These are phyloP conservation scores for Blastobasis lacticolella DNA, from an alignment of 2,888 invertebrate species.

Conservation along the genomic window DNA sequence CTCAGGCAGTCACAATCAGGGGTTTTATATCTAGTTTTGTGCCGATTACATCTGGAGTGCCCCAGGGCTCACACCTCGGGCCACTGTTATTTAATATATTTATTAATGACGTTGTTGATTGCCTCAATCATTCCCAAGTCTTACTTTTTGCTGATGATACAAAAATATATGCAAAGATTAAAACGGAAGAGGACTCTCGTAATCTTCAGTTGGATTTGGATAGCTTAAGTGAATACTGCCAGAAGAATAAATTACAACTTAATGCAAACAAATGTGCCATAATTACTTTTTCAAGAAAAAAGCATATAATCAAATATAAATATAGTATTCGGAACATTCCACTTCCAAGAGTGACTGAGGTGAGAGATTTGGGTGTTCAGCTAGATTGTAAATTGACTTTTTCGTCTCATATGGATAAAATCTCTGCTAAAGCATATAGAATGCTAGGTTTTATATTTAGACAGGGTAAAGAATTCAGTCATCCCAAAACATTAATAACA, in stretches of 20 bases:
- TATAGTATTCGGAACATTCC: background rate
- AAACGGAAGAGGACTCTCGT: background rate
- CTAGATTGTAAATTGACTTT: background rate
- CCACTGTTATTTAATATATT: constrained; percentile 3
- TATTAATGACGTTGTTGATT: background rate
- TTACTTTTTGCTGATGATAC: constrained; percentile 1
- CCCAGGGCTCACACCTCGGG: constrained; percentile 8
- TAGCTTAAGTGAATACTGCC: background rate
- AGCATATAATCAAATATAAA: background rate
- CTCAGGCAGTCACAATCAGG: constrained; percentile 3
- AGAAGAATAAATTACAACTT: background rate
- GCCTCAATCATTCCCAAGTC: background rate
- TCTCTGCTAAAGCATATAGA: background rate
- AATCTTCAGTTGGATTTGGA: background rate
- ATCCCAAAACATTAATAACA: too few species aligned
- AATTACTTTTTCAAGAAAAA: background rate
- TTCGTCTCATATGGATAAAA: background rate
- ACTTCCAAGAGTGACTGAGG: background rate
- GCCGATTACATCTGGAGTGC: constrained; percentile 6
- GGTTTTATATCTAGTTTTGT: constrained; percentile 3
- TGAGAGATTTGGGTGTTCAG: background rate
- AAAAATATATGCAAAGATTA: background rate
- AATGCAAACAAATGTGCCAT: background rate
- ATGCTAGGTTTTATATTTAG: background rate
- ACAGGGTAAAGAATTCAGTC: background rate